Percentiles rank a stretch among this genome's conserved stretches.
These are phyloP conservation scores for Rhingia campestris DNA, from an alignment of 2,888 invertebrate species.

Conservation along the genomic window DNA sequence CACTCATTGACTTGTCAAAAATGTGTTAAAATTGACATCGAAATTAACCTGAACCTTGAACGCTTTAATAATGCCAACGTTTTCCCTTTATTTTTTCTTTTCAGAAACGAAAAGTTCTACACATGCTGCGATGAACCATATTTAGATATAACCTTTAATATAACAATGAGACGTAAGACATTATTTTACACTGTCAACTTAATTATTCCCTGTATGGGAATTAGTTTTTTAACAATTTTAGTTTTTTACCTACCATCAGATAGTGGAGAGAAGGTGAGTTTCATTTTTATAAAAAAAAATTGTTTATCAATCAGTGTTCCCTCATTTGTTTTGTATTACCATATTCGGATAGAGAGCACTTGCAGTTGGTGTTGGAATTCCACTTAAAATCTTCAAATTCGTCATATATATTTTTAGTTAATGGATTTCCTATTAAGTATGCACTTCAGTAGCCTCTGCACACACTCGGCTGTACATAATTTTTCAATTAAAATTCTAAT, in stretches of 20 bases:
- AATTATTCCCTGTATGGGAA: constrained; percentile 98
- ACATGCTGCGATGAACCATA: constrained; percentile 99
- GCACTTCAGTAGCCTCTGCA: constrained; percentile 1
- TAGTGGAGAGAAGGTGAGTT: constrained; percentile 96
- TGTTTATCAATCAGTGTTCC: constrained; percentile 36
- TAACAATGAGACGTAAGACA: constrained; percentile 97
- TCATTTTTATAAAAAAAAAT: background rate
- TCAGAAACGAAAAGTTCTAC: constrained; percentile 95
- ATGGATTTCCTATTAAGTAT: constrained; percentile 30
- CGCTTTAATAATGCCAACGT: too few species aligned
- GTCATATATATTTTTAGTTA: constrained; percentile 24
- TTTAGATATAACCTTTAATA: constrained; percentile 98
- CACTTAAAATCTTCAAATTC: constrained; percentile 19
- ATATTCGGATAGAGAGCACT: background rate
- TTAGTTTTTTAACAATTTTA: constrained; percentile 97
- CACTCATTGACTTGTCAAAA: background rate
- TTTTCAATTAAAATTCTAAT: constrained; percentile 68
- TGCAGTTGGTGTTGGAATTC: background rate
- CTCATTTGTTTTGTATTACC: background rate
- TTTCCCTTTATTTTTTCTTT: constrained; percentile 76
- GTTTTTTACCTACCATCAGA: constrained; percentile 99
- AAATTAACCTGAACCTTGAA: too few species aligned
- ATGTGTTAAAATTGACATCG: too few species aligned
- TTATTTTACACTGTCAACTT: constrained; percentile 98
- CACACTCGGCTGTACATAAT: constrained; percentile 13